Base-by-base conservation (phyloP, 1,140 invertebrate genomes). In the Bombus affinis region DNA sequence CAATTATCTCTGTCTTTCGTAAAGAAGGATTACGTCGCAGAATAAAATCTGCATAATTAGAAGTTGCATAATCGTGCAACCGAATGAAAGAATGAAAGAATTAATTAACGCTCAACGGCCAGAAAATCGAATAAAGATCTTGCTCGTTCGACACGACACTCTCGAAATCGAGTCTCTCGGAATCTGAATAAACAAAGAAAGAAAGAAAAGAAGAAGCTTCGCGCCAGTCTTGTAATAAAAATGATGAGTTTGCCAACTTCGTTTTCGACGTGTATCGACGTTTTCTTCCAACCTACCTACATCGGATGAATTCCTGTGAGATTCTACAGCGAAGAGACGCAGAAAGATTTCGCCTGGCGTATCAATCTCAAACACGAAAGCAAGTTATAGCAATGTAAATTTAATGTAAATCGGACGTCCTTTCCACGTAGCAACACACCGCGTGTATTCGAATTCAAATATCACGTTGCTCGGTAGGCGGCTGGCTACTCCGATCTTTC, bases 311-410 rank as follows among this genome's bases (percentile, higher is more conserved):
- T 71, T 70, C 71, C 84, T 32, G 35, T 3, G 47, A 75, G 71
- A 74, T 15, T 57, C 32, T 22, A 18, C 25, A 22, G 0, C n/a
- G 15, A 32, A 15, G n/a, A 66, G 65, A n/a, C 59, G 47, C 9
- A 22, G 28, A 25, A 37, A 28, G n/a, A n/a, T 62, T 79, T 35
- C 35, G 9, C 44, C 35, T 5, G 5, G 9, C n/a, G 57, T 68
- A 81, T 81, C 84, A 81, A 85, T 74, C 78, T 85, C 76, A 39
- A 57, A 68, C 59, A 13, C 35, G 68, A 28, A 68, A 75, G 4
- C 44, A 42, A 62, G 68, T 85, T 85, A 87, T 87, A 78, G 82
- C 82, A 75, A 87, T 87, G 86, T 87, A 87, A 87, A 87, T 87
- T 66, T 79, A 74, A 87, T 87, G 86, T 85, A 87, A 87, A 87